These are phyloP conservation scores for Eurois occulta DNA, from an alignment of 2,888 invertebrate species.

Conservation along the genomic window DNA sequence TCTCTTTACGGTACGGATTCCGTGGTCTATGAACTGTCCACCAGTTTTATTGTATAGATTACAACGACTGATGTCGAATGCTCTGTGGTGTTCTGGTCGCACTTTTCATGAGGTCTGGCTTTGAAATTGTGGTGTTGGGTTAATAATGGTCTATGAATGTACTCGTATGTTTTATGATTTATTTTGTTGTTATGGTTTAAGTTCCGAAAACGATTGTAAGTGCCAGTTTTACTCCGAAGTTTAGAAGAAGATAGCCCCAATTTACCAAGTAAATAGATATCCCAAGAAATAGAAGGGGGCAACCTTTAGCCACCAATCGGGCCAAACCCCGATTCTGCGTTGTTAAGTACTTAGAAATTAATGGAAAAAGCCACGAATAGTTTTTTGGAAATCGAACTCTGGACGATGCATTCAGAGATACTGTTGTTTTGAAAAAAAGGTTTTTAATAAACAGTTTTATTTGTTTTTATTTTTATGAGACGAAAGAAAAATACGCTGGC, in stretches of 20 bases:
- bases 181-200: neutral
- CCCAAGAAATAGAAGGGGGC: neutral
- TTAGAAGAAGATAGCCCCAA: no score
- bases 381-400: neutral
- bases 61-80: constrained; percentile 30
- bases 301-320: neutral
- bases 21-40: neutral
- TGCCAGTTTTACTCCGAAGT: neutral
- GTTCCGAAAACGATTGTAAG: neutral
- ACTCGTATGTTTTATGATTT: neutral
- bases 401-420: neutral
- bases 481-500: neutral
- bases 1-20: neutral
- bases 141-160: neutral
- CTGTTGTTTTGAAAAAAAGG: neutral
- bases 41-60: constrained; percentile 54
- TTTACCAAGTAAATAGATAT: neutral
- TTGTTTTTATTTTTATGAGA: neutral
- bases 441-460: neutral
- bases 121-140: neutral
- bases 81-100: neutral
- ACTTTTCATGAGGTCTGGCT: constrained; percentile 9
- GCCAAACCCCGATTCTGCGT: neutral
- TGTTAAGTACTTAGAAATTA: neutral
- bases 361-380: neutral